Conservation (phyloP, 2,113 vertebrate species). For the Formicarius rufipectus region DNA sequence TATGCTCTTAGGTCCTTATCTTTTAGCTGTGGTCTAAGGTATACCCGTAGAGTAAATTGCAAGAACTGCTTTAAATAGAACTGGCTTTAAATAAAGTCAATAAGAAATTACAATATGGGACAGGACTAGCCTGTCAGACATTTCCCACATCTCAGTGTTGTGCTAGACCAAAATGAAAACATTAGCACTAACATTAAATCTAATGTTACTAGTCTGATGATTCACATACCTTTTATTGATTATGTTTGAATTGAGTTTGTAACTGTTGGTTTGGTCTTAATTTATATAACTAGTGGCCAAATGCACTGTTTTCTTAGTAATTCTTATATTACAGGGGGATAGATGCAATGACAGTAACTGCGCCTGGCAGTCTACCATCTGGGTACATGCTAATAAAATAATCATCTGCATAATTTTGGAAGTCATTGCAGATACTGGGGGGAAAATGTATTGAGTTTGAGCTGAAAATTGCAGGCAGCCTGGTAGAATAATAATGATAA, state of each 20-base stretch:
- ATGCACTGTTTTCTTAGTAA: constrained; percentile 28
- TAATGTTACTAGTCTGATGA: constrained; percentile 13
- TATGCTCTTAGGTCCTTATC: neutral
- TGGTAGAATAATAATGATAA: constrained; percentile 56
- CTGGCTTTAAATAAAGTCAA: neutral
- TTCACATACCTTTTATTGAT: constrained; percentile 14
- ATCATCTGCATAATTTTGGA: constrained; percentile 58
- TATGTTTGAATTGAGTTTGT: constrained; percentile 42
- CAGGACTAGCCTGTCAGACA: neutral
- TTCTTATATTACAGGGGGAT: constrained; percentile 5
- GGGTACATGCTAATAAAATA: constrained; percentile 50
- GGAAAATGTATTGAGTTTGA: constrained; percentile 44
- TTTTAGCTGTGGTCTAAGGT: neutral
- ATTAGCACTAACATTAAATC: neutral
- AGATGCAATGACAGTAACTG: constrained; percentile 28
- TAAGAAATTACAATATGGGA: neutral
- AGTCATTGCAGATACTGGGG: constrained; percentile 37
- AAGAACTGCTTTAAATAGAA: neutral
- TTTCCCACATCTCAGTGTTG: neutral
- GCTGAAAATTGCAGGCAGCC: constrained; percentile 52
- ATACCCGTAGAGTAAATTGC: neutral
- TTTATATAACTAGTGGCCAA: constrained; percentile 52
- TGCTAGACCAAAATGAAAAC: neutral
- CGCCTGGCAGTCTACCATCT: constrained; percentile 53
- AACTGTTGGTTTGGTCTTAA: constrained; percentile 28